Evolutionary conservation across 2,888 invertebrate species (phyloP).

Genomic region (Punctoribates punctum): DNA sequence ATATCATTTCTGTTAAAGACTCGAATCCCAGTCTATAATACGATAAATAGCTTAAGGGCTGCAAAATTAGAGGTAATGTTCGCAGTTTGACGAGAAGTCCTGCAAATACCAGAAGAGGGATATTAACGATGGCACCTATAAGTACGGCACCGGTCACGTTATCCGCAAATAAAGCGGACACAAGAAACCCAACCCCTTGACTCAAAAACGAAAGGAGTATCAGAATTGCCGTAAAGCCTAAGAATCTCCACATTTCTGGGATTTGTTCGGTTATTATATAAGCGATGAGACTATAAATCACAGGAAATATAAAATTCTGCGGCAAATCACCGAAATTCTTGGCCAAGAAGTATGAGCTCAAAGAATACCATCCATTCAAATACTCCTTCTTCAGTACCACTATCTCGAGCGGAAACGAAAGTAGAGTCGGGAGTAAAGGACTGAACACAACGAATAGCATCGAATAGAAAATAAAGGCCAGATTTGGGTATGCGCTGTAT

Average conservation of each 20-base stretch:
- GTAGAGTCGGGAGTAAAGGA: conserved; percentile 42
- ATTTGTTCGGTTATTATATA: conserved; percentile 89
- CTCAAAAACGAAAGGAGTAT: conserved; percentile 84
- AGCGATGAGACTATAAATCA: conserved; percentile 50
- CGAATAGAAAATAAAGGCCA: conserved; percentile 52
- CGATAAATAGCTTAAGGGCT: conserved; percentile 92
- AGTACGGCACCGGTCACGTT: conserved; percentile 34
- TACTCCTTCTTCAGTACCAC: conserved; percentile 39
- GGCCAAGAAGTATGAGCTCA: conserved; percentile 40
- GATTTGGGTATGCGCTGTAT: conserved; percentile 36
- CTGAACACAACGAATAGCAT: conserved; percentile 42
- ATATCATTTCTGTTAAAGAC: conserved; percentile 77
- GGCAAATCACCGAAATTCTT: conserved; percentile 51
- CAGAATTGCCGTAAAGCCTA: conserved; percentile 61
- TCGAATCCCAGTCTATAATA: conserved; percentile 92
- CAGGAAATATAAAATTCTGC: conserved; percentile 69
- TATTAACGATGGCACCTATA: conserved; percentile 52
- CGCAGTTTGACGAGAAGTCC: conserved; percentile 97
- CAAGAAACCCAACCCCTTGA: conserved; percentile 68
- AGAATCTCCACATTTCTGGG: conserved; percentile 68
- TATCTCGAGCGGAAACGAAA: conserved; percentile 44
- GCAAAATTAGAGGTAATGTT: conserved; percentile 80
- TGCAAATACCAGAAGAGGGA: conserved; percentile 89
- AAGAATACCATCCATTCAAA: conserved; percentile 45
- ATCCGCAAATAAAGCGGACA: conserved; percentile 37